Evolutionary conservation across 53 echinoderm and acorn worm genomes (phyloP).

Genomic region (Hippasteria phrygiana): DNA sequence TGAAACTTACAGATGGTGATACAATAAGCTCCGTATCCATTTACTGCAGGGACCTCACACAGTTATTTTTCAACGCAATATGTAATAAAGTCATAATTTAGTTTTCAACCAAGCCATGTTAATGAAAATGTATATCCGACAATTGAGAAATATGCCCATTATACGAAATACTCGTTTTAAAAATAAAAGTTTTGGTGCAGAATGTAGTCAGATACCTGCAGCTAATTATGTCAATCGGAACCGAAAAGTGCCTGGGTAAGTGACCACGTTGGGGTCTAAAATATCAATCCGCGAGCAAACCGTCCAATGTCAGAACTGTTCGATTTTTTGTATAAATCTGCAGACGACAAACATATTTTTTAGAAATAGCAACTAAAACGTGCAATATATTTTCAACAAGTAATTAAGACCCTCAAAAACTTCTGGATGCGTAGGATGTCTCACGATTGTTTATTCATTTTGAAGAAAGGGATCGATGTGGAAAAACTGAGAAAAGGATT

Average conservation of each 20-base stretch:
- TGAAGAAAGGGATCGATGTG: too few relatives aligned
- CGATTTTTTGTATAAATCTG: not conserved
- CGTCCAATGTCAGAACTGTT: not conserved
- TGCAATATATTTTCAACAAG: too few relatives aligned
- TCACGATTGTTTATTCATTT: too few relatives aligned
- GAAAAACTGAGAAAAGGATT: too few relatives aligned
- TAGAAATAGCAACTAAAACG: not conserved
- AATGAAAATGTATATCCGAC: too few relatives aligned
- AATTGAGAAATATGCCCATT: too few relatives aligned
- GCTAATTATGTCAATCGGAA: not conserved
- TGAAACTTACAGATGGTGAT: conserved; percentile 36
- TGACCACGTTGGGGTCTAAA: not conserved
- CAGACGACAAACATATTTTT: conserved; percentile 33
- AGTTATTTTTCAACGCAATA: not conserved
- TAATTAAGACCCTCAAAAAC: too few relatives aligned
- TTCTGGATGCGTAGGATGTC: too few relatives aligned
- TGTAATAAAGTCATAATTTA: too few relatives aligned
- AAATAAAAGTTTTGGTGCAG: not conserved
- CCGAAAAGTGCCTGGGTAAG: not conserved
- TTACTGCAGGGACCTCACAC: not conserved
- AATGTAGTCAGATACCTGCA: conserved; percentile 40
- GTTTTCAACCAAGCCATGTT: too few relatives aligned
- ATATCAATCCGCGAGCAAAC: conserved; percentile 48
- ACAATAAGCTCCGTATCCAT: not conserved
- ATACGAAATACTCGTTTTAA: conserved; percentile 32